These are phyloP conservation scores for Monochamus alternatus DNA, from an alignment of 2,888 invertebrate genomes.

Conservation along the genomic window DNA sequence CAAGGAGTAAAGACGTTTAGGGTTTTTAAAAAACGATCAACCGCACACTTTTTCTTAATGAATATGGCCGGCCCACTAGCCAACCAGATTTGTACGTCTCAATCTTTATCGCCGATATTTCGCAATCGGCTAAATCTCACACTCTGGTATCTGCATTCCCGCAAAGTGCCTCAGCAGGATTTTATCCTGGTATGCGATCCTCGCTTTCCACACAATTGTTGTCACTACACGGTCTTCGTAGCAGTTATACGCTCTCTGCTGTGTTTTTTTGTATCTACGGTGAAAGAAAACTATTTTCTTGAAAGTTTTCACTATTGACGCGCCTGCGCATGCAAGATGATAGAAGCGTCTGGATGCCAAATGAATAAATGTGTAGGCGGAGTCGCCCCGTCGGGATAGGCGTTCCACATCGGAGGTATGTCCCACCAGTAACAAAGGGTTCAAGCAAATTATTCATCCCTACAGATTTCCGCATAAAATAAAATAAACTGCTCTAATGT, in stretches of 20 bases:
- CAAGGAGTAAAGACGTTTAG: conserved; percentile 64
- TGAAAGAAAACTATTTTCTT: conserved; percentile 51
- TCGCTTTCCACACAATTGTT: conserved; percentile 24
- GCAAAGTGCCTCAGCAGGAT: conserved; percentile 27
- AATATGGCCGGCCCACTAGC: conserved; percentile 68
- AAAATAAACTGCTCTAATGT: conserved; percentile 63
- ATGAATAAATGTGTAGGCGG: conserved; percentile 69
- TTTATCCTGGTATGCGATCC: conserved; percentile 42
- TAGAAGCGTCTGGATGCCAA: conserved; percentile 65
- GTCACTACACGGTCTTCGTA: background rate
- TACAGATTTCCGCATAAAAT: conserved; percentile 68
- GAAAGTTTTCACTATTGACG: conserved; percentile 58
- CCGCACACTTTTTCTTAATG: conserved; percentile 66
- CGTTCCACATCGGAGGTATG: conserved; percentile 67
- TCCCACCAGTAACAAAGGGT: conserved; percentile 69
- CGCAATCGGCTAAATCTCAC: conserved; percentile 49
- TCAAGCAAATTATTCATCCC: conserved; percentile 70
- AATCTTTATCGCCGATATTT: conserved; percentile 59
- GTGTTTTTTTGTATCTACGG: conserved; percentile 15
- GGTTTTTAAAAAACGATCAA: conserved; percentile 67
- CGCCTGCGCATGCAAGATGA: conserved; percentile 62
- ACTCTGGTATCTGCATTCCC: conserved; percentile 18
- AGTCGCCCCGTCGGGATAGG: conserved; percentile 66
- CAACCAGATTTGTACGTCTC: conserved; percentile 65
- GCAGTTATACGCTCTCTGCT: background rate